Evolutionary conservation across 2,888 invertebrate species (phyloP).

Genomic region (Stictocephala bisonia): DNA sequence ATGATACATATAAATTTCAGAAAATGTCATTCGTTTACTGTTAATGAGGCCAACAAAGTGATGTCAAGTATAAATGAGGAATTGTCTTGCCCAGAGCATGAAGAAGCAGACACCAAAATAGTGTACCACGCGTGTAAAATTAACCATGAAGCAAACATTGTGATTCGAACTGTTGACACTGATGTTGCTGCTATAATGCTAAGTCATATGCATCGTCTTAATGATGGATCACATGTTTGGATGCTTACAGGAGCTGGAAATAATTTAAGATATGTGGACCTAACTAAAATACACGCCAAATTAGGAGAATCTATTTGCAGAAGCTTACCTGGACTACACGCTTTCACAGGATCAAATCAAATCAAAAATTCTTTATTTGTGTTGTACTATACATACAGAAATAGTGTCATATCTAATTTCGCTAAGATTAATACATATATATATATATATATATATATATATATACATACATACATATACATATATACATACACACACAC

Average conservation of each 20-base stretch:
- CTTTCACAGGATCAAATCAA: too few species aligned
- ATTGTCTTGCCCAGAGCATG: conserved; percentile 51
- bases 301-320: conserved; percentile 9
- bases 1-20: not conserved
- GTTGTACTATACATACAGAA: too few species aligned
- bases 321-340: not conserved
- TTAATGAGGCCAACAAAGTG: not conserved
- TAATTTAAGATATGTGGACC: not conserved
- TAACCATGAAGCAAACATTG: conserved; percentile 43
- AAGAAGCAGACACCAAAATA: conserved; percentile 58
- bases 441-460: too few species aligned
- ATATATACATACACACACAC: too few species aligned
- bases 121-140: conserved; percentile 53
- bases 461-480: too few species aligned
- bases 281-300: not conserved
- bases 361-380: too few species aligned
- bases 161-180: conserved; percentile 32
- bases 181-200: conserved; percentile 41
- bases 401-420: too few species aligned
- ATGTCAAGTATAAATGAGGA: not conserved
- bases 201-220: conserved; percentile 28
- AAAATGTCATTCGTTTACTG: not conserved
- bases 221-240: not conserved
- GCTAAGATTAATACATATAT: too few species aligned
- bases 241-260: not conserved